These are phyloP conservation scores for Scophthalmus maximus DNA, from an alignment of 2,113 vertebrate species.

Conservation along the genomic window DNA sequence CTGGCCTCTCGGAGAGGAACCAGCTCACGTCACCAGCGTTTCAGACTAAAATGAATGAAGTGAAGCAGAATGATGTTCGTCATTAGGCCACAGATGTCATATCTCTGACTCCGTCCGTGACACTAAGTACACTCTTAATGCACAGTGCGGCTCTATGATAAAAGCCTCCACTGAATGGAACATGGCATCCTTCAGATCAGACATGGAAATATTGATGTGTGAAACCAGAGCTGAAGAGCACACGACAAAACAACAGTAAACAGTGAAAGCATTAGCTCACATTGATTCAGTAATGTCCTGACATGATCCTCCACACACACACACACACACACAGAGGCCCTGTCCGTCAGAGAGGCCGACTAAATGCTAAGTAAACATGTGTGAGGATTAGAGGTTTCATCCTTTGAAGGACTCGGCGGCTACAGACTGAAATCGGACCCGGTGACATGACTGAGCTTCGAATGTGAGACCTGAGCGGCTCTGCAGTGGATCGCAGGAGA, in stretches of 20 bases:
- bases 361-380: constrained; percentile 68
- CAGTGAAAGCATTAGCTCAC: constrained; percentile 47
- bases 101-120: background rate
- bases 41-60: too few relatives aligned
- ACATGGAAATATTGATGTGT: constrained; percentile 43
- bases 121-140: constrained; percentile 2
- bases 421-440: constrained; percentile 10
- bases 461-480: constrained; percentile 7
- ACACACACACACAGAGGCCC: background rate
- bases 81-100: too few relatives aligned
- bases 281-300: constrained; percentile 48
- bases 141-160: background rate
- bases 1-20: too few relatives aligned
- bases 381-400: constrained; percentile 54
- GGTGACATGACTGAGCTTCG: constrained; percentile 6
- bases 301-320: constrained; percentile 29
- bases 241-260: constrained; percentile 19
- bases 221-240: constrained; percentile 20
- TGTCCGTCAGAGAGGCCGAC: constrained; percentile 7
- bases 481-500: background rate
- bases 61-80: too few relatives aligned
- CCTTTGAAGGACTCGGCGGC: constrained; percentile 29
- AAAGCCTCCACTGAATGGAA: constrained; percentile 27
- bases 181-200: constrained; percentile 6
- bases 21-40: too few relatives aligned